Evolutionary conservation across 35 echinoderm and acorn worm species (phyloP).

Genomic region (Amphiura filiformis): DNA sequence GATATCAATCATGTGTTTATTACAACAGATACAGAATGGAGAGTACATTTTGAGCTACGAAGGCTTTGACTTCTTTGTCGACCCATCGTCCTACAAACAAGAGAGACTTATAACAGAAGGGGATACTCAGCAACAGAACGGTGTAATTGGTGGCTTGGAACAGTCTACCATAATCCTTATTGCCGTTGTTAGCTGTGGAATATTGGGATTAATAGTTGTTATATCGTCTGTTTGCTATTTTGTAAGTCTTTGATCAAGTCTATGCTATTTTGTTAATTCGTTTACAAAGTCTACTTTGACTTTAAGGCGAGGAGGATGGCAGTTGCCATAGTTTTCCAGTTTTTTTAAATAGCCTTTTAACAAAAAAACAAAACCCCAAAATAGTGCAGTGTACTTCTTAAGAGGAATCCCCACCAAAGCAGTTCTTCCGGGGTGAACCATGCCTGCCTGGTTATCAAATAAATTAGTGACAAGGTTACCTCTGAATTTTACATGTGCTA

Average conservation of each 20-base stretch:
- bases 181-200: neutral
- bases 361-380: too few species aligned
- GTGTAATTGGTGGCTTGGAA: neutral
- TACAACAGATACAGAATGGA: neutral
- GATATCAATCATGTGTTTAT: neutral
- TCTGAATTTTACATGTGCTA: too few species aligned
- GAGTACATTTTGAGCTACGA: neutral
- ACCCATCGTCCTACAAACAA: neutral
- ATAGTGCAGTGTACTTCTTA: too few species aligned
- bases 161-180: neutral
- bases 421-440: too few species aligned
- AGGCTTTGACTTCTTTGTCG: neutral
- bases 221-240: neutral
- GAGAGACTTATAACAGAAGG: neutral
- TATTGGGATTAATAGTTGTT: neutral
- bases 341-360: too few species aligned
- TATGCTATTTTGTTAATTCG: neutral
- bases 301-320: too few species aligned
- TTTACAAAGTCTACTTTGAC: neutral
- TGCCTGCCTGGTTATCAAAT: too few species aligned
- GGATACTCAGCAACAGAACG: neutral
- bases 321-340: too few species aligned
- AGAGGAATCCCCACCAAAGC: too few species aligned
- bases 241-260: neutral
- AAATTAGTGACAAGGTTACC: too few species aligned